Evolutionary conservation across 37 sponge, comb jelly and placozoan species (phyloP).

Genomic region (Crambe crambe): DNA sequence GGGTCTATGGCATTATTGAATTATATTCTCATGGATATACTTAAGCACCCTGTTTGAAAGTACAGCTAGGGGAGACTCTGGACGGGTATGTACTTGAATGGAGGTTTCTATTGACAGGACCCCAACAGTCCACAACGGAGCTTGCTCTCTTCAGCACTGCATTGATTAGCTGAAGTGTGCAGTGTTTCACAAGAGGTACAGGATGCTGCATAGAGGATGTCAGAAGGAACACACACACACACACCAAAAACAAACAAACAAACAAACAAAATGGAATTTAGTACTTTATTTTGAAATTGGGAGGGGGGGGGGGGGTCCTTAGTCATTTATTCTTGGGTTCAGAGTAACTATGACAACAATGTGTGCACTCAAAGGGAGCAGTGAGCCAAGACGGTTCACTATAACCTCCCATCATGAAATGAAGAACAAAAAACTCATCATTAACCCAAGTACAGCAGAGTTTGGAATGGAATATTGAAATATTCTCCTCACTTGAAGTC

Average conservation of each 20-base stretch:
- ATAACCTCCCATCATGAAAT: not conserved
- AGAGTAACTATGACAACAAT: constrained; percentile 78
- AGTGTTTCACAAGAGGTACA: constrained; percentile 42
- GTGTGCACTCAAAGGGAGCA: constrained; percentile 5
- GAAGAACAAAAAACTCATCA: constrained; percentile 24
- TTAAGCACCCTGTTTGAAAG: too few species aligned
- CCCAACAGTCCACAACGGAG: constrained; percentile 20
- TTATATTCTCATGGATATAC: too few species aligned
- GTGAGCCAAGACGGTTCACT: constrained; percentile 26
- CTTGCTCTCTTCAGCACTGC: constrained; percentile 48
- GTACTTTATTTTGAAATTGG: too few species aligned
- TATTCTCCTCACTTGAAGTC: constrained; percentile 47
- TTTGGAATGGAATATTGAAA: too few species aligned
- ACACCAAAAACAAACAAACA: not conserved
- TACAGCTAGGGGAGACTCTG: too few species aligned
- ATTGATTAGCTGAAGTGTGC: constrained; percentile 32
- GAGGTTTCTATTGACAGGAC: constrained; percentile 4
- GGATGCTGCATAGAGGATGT: not conserved
- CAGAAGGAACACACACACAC: not conserved
- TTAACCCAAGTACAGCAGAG: not conserved
- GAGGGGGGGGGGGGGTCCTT: too few species aligned
- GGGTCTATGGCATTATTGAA: too few species aligned
- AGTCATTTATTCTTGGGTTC: too few species aligned
- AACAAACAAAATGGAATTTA: too few species aligned
- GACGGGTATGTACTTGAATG: constrained; percentile 12